These are phyloP conservation scores for Sphaeramia orbicularis DNA, from an alignment of 2,797 vertebrate species.

Conservation along the genomic window DNA sequence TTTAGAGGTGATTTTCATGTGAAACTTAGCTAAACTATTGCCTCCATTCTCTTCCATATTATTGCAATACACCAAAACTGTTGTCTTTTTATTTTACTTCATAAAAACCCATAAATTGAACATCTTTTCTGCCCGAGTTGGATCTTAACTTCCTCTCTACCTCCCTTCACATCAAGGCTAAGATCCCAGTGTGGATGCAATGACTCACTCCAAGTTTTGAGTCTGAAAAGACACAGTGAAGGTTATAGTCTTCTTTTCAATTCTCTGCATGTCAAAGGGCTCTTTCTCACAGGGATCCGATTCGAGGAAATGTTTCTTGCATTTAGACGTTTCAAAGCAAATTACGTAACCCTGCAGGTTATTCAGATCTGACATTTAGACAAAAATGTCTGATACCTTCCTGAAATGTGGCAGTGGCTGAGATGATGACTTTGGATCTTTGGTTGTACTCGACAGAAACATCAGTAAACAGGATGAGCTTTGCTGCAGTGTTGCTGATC, in stretches of 20 bases:
- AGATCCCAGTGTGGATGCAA: background rate
- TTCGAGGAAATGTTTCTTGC: background rate
- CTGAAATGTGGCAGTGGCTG: background rate
- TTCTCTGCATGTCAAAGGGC: background rate
- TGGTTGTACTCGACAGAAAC: slow-evolving; percentile 10
- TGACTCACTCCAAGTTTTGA: slow-evolving; percentile 14
- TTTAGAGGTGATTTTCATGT: too few relatives aligned
- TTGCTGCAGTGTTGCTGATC: slow-evolving; percentile 30
- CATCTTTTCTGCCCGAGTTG: background rate
- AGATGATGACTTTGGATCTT: background rate
- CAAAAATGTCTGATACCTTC: background rate
- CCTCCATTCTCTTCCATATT: too few relatives aligned
- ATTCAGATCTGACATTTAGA: background rate
- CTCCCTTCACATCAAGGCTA: background rate
- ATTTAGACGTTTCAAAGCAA: too few relatives aligned
- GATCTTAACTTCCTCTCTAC: background rate
- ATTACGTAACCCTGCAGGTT: background rate
- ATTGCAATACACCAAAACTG: too few relatives aligned
- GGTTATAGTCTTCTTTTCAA: background rate
- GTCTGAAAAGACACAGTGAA: background rate
- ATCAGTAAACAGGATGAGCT: slow-evolving; percentile 13
- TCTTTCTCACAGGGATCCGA: background rate
- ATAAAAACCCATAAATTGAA: background rate
- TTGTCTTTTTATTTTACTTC: background rate
- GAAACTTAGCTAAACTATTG: too few relatives aligned